Evolutionary conservation across 2,113 vertebrate genomes (phyloP).

Genomic region (Eolophus roseicapilla): DNA sequence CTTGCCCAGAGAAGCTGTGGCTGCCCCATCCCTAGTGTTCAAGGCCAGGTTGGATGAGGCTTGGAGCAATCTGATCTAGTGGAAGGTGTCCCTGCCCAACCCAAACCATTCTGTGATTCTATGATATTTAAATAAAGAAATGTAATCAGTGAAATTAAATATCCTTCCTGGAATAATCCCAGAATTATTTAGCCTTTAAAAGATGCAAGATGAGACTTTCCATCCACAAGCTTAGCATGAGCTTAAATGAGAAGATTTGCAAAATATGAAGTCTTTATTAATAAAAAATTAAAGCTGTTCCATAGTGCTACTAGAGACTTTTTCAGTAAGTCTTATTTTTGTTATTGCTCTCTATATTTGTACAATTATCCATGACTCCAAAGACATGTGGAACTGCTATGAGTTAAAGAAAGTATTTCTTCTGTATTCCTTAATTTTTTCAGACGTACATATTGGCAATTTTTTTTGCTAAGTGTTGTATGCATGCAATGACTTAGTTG

Average conservation of each 20-base stretch:
- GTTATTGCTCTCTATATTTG: neutral
- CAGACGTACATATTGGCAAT: accelerated
- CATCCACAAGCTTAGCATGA: neutral
- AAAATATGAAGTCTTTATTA: neutral
- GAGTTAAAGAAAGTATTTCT: neutral
- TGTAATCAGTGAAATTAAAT: neutral
- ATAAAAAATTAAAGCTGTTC: neutral
- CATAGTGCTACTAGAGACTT: neutral
- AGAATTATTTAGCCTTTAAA: neutral
- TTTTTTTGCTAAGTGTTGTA: neutral
- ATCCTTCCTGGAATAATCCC: neutral
- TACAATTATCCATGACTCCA: neutral
- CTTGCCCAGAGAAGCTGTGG: neutral
- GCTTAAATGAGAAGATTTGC: neutral
- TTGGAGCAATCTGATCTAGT: neutral
- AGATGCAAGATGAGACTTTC: neutral
- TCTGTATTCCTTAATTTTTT: neutral
- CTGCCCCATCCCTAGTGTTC: neutral
- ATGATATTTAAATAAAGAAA: neutral
- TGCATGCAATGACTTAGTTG: neutral
- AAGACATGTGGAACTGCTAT: neutral
- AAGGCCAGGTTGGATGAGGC: neutral
- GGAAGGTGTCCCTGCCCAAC: neutral
- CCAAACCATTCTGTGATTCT: neutral
- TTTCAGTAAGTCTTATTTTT: neutral